Conservation (phyloP, 2,113 vertebrate genomes). For the Psophia crepitans region DNA sequence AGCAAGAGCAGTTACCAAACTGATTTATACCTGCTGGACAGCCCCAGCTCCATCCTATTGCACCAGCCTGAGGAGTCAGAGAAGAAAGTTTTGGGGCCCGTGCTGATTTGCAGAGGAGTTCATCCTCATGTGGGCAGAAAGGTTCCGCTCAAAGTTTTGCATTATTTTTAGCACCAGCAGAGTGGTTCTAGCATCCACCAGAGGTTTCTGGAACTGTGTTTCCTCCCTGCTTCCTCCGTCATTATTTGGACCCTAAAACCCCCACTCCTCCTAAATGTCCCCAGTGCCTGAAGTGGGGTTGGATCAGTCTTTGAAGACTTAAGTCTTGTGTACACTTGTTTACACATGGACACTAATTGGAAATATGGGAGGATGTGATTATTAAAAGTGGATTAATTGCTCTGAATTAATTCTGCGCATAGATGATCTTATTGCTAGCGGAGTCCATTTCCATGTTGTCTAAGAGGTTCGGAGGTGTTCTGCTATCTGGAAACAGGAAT, state of each 20-base stretch:
- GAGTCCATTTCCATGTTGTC: neutral
- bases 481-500: fast-evolving
- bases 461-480: neutral
- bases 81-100: neutral
- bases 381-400: slow-evolving; percentile 37
- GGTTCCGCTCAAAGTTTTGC: neutral
- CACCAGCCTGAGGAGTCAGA: neutral
- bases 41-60: neutral
- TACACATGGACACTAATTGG: neutral
- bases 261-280: neutral
- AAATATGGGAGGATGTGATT: neutral
- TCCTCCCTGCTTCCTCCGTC: no score
- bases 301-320: neutral
- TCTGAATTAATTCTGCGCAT: slow-evolving; percentile 20
- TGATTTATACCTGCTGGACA: neutral
- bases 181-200: neutral
- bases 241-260: neutral
- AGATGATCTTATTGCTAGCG: neutral
- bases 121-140: neutral
- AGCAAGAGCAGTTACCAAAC: neutral
- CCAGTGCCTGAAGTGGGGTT: neutral
- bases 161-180: neutral
- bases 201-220: no score
- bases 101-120: neutral
- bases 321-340: neutral